Conservation (phyloP, 37 sponge, comb jelly and placozoan genomes). For the Ianthella basta region DNA sequence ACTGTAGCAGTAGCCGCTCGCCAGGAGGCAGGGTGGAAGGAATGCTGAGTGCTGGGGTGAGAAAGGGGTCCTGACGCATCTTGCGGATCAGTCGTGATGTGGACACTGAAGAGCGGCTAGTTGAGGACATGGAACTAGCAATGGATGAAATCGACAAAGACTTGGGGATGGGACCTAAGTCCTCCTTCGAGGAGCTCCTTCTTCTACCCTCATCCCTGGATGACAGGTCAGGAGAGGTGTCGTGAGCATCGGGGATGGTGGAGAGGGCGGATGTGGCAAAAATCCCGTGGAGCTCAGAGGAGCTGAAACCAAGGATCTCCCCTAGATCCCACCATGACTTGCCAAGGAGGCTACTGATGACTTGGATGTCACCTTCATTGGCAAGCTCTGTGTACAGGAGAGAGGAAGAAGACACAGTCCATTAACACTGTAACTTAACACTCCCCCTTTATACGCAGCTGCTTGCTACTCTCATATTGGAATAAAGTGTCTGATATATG, state of each 20-base stretch:
- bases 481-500: too few relatives aligned
- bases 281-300: conserved; percentile 38
- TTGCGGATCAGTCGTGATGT: conserved; percentile 7
- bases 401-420: not conserved
- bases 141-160: too few relatives aligned
- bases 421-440: too few relatives aligned
- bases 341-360: conserved; percentile 31
- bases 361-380: conserved; percentile 51
- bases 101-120: too few relatives aligned
- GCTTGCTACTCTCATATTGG: too few relatives aligned
- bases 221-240: too few relatives aligned
- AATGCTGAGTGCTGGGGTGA: not conserved
- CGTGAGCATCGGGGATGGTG: not conserved
- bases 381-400: conserved; percentile 29
- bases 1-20: conserved; percentile 58
- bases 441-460: too few relatives aligned
- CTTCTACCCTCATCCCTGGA: too few relatives aligned
- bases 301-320: conserved; percentile 58
- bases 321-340: conserved; percentile 62
- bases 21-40: conserved; percentile 28
- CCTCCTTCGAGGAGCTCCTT: too few relatives aligned
- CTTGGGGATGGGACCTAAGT: too few relatives aligned
- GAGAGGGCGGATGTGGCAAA: not conserved
- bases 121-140: too few relatives aligned
- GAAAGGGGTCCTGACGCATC: not conserved